Percentiles rank a stretch among this genome's conserved stretches.
phyloP scores from a whole-genome alignment of 2,888 invertebrate genomes.

The Athalia circularis region DNA sequence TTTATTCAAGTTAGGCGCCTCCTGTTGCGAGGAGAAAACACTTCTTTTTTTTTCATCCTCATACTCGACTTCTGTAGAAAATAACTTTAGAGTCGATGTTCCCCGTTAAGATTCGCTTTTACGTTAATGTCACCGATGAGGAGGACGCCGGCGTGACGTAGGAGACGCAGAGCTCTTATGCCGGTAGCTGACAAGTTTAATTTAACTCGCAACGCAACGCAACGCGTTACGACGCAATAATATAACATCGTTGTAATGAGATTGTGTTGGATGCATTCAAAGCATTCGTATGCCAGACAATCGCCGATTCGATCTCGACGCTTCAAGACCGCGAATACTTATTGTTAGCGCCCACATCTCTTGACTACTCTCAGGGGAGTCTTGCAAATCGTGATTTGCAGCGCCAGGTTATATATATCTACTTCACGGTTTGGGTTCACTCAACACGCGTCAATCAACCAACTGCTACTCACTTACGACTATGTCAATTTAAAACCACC shows the following conservation, averaged over 20 bases:
- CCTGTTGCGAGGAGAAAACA: background rate
- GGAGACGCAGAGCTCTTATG: background rate
- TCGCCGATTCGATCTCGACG: background rate
- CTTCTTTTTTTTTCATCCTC: background rate
- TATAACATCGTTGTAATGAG: background rate
- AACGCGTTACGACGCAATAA: background rate
- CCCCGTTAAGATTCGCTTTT: background rate
- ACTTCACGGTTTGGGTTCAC: background rate
- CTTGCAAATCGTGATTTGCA: no score
- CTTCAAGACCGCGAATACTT: background rate
- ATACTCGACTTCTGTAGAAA: background rate
- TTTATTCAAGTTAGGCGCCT: background rate
- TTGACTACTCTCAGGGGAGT: background rate
- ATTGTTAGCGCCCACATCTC: background rate
- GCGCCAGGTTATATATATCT: no score
- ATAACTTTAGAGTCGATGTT: background rate
- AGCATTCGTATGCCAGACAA: background rate
- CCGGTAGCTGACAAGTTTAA: conserved; percentile 5
- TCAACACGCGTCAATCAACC: conserved; percentile 20
- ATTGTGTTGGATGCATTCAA: conserved; percentile 13
- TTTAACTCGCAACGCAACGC: conserved; percentile 1
- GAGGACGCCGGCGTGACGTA: background rate
- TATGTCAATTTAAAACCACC: background rate
- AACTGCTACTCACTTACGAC: background rate
- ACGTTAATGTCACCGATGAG: background rate